Percentiles rank a stretch among this genome's conserved stretches.
phyloP scores from a whole-genome alignment of 64 coral and sea anemone genomes.

The Montipora sp. region DNA sequence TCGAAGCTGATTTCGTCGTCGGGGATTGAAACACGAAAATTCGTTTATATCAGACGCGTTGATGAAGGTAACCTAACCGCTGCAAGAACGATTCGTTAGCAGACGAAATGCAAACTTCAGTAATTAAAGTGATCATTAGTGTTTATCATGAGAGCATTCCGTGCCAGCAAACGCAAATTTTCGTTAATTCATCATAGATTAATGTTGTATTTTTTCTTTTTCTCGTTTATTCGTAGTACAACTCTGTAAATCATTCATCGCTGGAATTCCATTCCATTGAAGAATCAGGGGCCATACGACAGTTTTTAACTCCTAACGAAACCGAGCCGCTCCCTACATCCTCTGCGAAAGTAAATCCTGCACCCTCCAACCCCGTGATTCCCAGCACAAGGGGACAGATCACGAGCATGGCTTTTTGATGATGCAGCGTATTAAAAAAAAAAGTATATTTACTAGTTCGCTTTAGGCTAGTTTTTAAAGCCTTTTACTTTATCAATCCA shows the following conservation, averaged over 20 bases:
- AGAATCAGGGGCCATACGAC: not conserved
- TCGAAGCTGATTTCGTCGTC: too few relatives aligned
- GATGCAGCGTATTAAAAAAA: not conserved
- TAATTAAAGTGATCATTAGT: too few relatives aligned
- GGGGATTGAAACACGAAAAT: too few relatives aligned
- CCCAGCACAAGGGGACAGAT: constrained; percentile 14
- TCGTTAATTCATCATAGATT: not conserved
- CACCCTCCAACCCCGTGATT: not conserved
- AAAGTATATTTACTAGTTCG: too few relatives aligned
- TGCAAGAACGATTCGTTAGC: too few relatives aligned
- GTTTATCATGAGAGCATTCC: too few relatives aligned
- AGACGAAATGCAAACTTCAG: too few relatives aligned
- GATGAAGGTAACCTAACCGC: too few relatives aligned
- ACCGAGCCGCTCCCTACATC: not conserved
- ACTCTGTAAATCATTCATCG: not conserved
- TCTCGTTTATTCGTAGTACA: constrained; percentile 1
- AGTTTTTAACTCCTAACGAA: not conserved
- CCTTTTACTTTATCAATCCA: too few relatives aligned
- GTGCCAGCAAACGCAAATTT: too few relatives aligned
- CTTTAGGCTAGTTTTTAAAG: too few relatives aligned
- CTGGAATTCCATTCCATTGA: constrained; percentile 39
- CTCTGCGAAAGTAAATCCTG: not conserved
- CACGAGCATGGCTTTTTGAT: constrained; percentile 38
- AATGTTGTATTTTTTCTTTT: not conserved
- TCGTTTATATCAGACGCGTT: too few relatives aligned